Conservation (phyloP, 2,797 vertebrate genomes). For the Sibirionetta formosa region DNA sequence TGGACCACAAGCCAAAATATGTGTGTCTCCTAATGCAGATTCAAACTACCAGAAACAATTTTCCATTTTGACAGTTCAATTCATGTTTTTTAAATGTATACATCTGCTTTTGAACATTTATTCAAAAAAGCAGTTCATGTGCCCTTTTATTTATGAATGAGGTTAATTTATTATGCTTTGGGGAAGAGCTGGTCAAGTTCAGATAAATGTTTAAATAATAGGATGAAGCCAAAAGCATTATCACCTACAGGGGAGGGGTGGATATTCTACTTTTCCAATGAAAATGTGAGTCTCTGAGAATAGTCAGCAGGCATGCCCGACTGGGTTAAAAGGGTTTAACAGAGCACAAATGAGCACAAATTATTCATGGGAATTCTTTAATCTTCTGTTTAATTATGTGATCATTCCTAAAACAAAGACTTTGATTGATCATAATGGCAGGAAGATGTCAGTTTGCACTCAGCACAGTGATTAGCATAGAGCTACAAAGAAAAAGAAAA, state of each 20-base stretch:
- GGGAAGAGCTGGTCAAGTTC: neutral
- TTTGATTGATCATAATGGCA: conserved; percentile 44
- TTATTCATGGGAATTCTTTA: conserved; percentile 66
- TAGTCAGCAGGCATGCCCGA: neutral
- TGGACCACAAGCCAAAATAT: neutral
- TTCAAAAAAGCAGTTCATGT: neutral
- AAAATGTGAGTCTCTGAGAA: neutral
- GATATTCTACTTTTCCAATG: neutral
- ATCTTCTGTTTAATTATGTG: conserved; percentile 63
- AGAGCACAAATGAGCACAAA: conserved; percentile 44
- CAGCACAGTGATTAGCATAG: conserved; percentile 24
- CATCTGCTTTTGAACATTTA: neutral
- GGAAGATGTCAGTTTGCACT: conserved; percentile 18
- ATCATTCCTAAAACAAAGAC: conserved; percentile 62
- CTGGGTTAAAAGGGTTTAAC: conserved; percentile 50
- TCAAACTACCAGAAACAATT: neutral
- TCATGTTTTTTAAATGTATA: neutral
- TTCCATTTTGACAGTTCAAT: neutral
- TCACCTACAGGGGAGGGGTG: neutral
- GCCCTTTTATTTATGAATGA: neutral
- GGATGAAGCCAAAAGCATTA: neutral
- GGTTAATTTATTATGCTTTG: neutral
- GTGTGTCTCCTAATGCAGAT: neutral
- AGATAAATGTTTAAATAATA: neutral
- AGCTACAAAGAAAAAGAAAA: neutral